Conservation (phyloP, 2,113 vertebrate species). For the Axis porcinus region DNA sequence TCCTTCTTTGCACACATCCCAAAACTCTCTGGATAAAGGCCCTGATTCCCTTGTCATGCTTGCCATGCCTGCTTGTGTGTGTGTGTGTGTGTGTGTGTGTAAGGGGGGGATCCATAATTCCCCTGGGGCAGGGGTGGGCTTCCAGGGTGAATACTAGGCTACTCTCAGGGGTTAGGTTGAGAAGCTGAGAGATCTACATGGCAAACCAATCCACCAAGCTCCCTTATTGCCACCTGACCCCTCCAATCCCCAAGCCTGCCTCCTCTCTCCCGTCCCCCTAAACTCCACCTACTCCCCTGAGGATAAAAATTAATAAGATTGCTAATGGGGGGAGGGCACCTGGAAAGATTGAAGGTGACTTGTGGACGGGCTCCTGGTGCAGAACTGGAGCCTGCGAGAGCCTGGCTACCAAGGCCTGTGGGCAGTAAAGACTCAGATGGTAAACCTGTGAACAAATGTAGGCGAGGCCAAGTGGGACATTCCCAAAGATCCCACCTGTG, state of each 20-base stretch:
- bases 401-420: background rate
- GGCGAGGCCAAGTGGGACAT: background rate
- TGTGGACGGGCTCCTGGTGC: fast-evolving
- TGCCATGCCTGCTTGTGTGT: background rate
- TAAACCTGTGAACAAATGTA: background rate
- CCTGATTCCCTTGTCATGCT: background rate
- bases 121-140: background rate
- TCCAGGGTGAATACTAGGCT: background rate
- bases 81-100: background rate
- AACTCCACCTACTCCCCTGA: background rate
- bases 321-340: background rate
- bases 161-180: background rate
- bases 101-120: background rate
- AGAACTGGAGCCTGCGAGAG: background rate
- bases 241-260: background rate
- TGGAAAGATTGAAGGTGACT: background rate
- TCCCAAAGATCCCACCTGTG: background rate
- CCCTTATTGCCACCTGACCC: background rate
- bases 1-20: background rate
- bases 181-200: background rate
- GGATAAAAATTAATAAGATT: background rate
- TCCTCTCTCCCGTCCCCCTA: background rate
- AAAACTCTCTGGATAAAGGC: background rate
- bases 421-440: background rate
- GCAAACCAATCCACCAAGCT: background rate